Conservation (phyloP, 2,113 vertebrate species). For the Budorcas taxicolor region DNA sequence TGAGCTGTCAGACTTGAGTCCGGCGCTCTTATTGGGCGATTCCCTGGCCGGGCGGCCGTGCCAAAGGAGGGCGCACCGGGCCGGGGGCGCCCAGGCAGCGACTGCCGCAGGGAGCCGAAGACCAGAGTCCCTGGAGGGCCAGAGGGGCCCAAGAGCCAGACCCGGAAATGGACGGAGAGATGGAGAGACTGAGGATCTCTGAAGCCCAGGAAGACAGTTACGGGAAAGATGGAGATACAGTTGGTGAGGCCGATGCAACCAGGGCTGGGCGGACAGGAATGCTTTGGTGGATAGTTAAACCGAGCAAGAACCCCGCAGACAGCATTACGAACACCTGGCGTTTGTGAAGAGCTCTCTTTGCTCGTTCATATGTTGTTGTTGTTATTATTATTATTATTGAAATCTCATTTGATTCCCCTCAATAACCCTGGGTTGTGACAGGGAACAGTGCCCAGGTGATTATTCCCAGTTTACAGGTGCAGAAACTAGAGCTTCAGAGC, state of each 20-base stretch:
- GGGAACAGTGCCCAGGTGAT: neutral
- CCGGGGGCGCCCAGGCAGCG: constrained; percentile 60
- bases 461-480: neutral
- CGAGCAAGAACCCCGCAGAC: neutral
- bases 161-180: constrained; percentile 33
- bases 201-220: neutral
- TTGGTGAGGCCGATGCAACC: constrained; percentile 54
- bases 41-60: constrained; percentile 29
- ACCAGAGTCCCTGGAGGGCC: neutral
- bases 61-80: constrained; percentile 71
- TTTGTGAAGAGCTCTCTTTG: neutral
- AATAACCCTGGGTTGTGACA: neutral
- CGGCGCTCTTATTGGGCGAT: constrained; percentile 78
- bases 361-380: neutral
- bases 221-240: constrained; percentile 62
- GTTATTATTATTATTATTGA: neutral
- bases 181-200: neutral
- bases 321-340: neutral
- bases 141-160: neutral
- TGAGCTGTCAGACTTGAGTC: constrained; percentile 70
- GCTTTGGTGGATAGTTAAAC: neutral
- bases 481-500: neutral
- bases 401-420: neutral
- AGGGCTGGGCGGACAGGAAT: constrained; percentile 42
- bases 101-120: constrained; percentile 16